phyloP scores from a whole-genome alignment of 2,888 invertebrate species.

The Byasa hedistus region DNA sequence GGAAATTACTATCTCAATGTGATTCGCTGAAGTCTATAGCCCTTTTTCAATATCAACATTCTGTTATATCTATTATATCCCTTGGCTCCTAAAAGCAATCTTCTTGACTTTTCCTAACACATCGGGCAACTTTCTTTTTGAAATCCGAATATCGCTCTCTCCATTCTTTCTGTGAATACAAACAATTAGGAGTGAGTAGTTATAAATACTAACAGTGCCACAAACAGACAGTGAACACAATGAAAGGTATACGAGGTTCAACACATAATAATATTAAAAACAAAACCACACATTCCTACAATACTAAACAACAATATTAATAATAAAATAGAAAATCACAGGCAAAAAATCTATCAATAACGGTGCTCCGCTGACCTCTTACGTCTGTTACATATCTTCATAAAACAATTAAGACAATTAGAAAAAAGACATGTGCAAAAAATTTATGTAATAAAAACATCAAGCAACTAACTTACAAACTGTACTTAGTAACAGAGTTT shows the following conservation, averaged over 20 bases:
- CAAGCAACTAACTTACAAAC: too few species aligned
- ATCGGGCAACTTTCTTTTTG: conserved; percentile 98
- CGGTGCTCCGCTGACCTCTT: not conserved
- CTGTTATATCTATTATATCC: conserved; percentile 56
- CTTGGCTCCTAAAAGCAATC: conserved; percentile 90
- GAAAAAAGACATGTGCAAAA: not conserved
- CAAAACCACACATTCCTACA: not conserved
- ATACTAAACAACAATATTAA: not conserved
- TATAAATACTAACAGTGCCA: conserved; percentile 34
- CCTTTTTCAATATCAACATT: conserved; percentile 66
- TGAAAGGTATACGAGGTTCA: not conserved
- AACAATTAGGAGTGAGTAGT: conserved; percentile 48
- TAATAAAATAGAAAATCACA: not conserved
- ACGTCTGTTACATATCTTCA: too few species aligned
- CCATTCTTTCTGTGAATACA: conserved; percentile 95
- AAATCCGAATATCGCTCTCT: conserved; percentile 98
- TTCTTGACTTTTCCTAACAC: conserved; percentile 99
- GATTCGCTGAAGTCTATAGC: conserved; percentile 57
- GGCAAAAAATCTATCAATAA: not conserved
- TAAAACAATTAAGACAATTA: not conserved
- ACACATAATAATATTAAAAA: not conserved
- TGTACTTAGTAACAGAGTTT: too few species aligned
- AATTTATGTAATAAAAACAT: too few species aligned
- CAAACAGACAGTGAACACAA: not conserved
- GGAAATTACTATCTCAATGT: conserved; percentile 40